Conservation (phyloP, 2,888 invertebrate species). For the Thysanoteuthis rhombus region DNA sequence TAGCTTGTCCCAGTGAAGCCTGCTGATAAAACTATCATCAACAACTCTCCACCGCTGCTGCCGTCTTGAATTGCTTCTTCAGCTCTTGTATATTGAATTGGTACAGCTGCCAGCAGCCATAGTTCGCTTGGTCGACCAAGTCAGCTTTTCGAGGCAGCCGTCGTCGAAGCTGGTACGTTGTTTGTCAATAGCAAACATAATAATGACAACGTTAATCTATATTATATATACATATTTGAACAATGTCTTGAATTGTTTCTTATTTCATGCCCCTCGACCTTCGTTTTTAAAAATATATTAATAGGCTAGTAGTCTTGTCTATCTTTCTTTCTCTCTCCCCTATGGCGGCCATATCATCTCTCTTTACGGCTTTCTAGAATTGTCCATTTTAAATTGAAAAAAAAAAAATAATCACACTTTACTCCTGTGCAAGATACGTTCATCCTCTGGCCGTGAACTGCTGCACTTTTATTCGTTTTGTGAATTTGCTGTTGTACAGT, state of each 20-base stretch:
- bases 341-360: background rate
- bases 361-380: background rate
- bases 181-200: background rate
- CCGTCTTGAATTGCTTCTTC: background rate
- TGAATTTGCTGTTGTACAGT: background rate
- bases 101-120: background rate
- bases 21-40: background rate
- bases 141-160: background rate
- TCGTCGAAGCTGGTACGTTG: background rate
- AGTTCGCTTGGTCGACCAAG: background rate
- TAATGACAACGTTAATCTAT: slow-evolving; percentile 12
- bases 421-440: background rate
- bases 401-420: background rate
- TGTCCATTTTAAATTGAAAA: background rate
- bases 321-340: background rate
- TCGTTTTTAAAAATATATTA: background rate
- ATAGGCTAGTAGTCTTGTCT: background rate
- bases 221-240: background rate
- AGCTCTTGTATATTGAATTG: background rate
- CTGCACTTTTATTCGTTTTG: background rate
- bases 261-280: background rate
- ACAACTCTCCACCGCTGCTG: background rate
- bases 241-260: background rate
- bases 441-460: background rate
- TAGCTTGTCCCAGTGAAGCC: background rate